Evolutionary conservation across 2,113 vertebrate species (phyloP).

Genomic region (Naja naja): DNA sequence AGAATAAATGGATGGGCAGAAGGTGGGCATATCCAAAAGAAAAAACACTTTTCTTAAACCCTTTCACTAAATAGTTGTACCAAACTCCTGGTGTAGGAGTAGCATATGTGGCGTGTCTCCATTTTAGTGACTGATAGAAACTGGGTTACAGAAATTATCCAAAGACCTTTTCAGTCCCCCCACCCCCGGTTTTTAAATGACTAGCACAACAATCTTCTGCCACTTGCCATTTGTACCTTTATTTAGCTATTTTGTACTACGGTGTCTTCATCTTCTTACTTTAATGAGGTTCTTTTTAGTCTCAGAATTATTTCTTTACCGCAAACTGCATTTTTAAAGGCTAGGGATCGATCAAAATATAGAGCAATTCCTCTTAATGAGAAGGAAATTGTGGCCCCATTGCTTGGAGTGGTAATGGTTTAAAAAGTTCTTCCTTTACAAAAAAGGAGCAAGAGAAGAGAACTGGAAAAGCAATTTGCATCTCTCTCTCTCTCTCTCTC

Average conservation of each 20-base stretch:
- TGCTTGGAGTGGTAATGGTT: not conserved
- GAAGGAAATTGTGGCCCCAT: constrained; percentile 9
- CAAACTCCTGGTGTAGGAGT: not conserved
- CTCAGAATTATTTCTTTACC: not conserved
- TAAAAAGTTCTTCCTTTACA: constrained; percentile 30
- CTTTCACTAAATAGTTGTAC: not conserved
- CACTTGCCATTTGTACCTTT: not conserved
- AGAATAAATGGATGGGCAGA: not conserved
- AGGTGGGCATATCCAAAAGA: not conserved
- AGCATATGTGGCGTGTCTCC: not conserved
- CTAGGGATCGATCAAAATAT: not conserved
- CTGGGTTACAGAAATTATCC: not conserved
- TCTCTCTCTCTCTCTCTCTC: not conserved
- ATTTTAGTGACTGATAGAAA: not conserved
- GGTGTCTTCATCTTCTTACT: not conserved
- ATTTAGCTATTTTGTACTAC: not conserved
- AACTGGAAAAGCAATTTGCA: constrained; percentile 41
- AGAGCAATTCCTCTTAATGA: not conserved
- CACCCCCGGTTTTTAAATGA: not conserved
- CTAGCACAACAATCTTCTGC: not conserved
- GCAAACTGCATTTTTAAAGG: not conserved
- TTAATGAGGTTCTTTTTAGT: not conserved
- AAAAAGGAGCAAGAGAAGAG: constrained; percentile 27
- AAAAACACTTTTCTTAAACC: not conserved
- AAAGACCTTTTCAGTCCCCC: no score